phyloP scores from a whole-genome alignment of 2,113 vertebrate species.

The Chinchilla lanigera region DNA sequence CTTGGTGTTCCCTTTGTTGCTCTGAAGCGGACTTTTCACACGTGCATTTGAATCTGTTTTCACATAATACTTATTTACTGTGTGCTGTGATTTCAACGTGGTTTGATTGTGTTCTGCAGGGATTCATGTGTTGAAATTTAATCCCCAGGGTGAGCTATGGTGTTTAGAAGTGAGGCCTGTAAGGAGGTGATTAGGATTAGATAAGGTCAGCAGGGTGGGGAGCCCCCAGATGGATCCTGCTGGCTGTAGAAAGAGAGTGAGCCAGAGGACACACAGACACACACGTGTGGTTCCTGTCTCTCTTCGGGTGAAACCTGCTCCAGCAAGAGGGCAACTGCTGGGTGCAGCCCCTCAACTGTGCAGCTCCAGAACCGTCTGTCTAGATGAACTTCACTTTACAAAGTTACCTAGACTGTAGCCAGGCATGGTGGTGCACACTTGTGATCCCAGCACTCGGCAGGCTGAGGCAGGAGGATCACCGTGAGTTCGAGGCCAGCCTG shows the following conservation, averaged over 20 bases:
- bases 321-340: background rate
- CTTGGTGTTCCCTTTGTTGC: background rate
- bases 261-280: background rate
- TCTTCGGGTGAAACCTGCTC: background rate
- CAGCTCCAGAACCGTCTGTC: background rate
- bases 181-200: background rate
- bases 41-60: background rate
- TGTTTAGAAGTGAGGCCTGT: background rate
- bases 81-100: background rate
- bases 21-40: background rate
- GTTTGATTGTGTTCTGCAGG: background rate
- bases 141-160: background rate
- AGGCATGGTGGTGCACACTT: no score
- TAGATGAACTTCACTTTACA: background rate
- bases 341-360: background rate
- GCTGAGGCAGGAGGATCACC: background rate
- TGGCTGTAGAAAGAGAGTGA: background rate
- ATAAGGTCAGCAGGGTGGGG: background rate
- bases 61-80: background rate
- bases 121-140: background rate
- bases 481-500: background rate
- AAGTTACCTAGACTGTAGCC: background rate
- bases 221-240: background rate
- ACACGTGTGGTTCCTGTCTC: background rate
- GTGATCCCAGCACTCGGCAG: background rate